phyloP scores from a whole-genome alignment of 2,888 invertebrate species.

The Tenthredo amoena region DNA sequence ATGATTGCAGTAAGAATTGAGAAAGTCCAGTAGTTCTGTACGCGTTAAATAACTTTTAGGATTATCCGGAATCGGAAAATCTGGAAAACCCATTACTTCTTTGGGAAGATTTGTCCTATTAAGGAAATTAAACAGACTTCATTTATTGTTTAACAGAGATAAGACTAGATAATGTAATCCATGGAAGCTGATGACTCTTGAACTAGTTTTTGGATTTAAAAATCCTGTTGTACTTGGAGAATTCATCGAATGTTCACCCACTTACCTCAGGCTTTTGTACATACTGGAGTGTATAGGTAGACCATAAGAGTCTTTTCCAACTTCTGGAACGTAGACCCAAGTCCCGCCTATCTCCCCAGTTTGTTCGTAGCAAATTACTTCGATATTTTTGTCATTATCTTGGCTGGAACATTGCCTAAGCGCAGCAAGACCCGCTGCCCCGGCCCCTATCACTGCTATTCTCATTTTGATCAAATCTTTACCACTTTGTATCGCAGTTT shows the following conservation, averaged over 20 bases:
- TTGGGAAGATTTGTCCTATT: constrained; percentile 95
- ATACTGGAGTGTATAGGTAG: constrained; percentile 93
- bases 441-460: constrained; percentile 92
- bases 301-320: constrained; percentile 88
- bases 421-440: constrained; percentile 92
- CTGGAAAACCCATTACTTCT: constrained; percentile 95
- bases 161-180: neutral
- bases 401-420: constrained; percentile 83
- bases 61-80: constrained; percentile 88
- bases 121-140: constrained; percentile 58
- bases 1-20: constrained; percentile 86
- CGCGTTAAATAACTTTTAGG: constrained; percentile 88
- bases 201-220: neutral
- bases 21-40: constrained; percentile 86
- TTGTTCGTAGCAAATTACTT: constrained; percentile 88
- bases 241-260: neutral
- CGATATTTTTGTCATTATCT: constrained; percentile 75
- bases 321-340: constrained; percentile 92
- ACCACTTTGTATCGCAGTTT: neutral
- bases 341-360: constrained; percentile 90
- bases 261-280: constrained; percentile 92
- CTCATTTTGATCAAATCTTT: constrained; percentile 72
- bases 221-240: neutral
- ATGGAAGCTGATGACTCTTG: neutral
- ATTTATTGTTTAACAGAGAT: neutral